Conservation (phyloP, 2,797 vertebrate species). For the Oreochromis grahami region DNA sequence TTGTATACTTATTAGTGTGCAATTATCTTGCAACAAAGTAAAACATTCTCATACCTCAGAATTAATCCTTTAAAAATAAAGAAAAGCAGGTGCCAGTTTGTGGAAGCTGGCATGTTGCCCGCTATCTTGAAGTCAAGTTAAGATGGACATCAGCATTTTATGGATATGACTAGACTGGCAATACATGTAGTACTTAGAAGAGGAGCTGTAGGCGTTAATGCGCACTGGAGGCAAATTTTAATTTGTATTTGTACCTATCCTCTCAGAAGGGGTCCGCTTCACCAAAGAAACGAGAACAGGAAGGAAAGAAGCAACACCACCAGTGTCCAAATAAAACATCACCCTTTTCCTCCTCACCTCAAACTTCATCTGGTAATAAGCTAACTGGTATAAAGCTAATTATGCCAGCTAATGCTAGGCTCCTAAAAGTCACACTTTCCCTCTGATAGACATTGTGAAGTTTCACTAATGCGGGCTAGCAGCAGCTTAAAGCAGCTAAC, state of each 20-base stretch:
- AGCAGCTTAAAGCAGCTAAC: neutral
- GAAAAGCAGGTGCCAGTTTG: neutral
- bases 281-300: neutral
- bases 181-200: neutral
- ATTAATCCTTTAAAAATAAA: fast-evolving
- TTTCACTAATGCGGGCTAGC: neutral
- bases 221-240: fast-evolving
- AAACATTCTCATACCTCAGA: neutral
- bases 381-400: neutral
- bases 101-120: neutral
- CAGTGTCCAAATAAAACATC: neutral
- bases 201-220: neutral
- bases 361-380: neutral
- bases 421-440: neutral
- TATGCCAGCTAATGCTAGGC: neutral
- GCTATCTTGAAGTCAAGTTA: neutral
- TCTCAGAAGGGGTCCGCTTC: fast-evolving
- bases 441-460: neutral
- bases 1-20: neutral
- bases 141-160: neutral
- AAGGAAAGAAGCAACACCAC: neutral
- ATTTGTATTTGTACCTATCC: neutral
- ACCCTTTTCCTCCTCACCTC: neutral
- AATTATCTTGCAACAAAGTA: neutral
- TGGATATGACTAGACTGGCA: fast-evolving